Evolutionary conservation across 64 coral and sea anemone genomes (phyloP), one percentile per base, ranked within the genome.

Genomic region (Orbicella faveolata): DNA sequence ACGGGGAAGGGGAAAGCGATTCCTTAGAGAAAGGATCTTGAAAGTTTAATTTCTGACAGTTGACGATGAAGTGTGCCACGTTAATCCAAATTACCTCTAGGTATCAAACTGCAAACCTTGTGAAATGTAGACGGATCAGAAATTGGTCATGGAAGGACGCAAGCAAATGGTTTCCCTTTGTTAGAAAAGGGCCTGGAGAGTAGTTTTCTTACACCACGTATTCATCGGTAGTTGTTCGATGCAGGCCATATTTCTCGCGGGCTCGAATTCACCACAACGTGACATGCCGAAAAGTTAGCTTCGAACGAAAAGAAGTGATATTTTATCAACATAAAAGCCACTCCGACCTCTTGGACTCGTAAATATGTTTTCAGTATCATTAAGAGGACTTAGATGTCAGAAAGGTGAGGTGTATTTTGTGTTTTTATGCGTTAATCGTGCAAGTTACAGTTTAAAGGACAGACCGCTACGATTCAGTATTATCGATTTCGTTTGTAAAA

Each of bases 321-420:
- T 72, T 72, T 52, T 44, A 26, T 11, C 20, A 85, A 72, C 52
- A 69, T 85, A 73, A 44, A 51, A 20, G 26, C 21, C n/a, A 23
- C 14, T 85, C 21, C 39, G 64, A 25, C 21, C 39, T 72, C 8
- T 30, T 72, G 52, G 18, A 85, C 65, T 36, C 18, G 5, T 63
- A 61, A 30, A 77, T 62, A 88, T 88, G 87, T 88, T 88, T 77
- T 88, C 75, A 30, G 33, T 88, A 14, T 44, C 52, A 75, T 77
- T 77, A 57, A 36, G 34, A 77, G 87, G 87, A 34, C 33, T 88
- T 6, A 76, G 53, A 26, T 88, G 72, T 52, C 73, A 88, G 36
- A 88, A 66, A 88, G 75, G 87, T 88, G 54, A 51, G 87, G 25
- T 61, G 12, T 88, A 54, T 76, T 11, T 59, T 21, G 4, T 30